A percentile compares a stretch with the other conserved stretches of the same genome.
Conservation (phyloP, 2,888 invertebrate genomes). For the Carterocephalus palaemon region DNA sequence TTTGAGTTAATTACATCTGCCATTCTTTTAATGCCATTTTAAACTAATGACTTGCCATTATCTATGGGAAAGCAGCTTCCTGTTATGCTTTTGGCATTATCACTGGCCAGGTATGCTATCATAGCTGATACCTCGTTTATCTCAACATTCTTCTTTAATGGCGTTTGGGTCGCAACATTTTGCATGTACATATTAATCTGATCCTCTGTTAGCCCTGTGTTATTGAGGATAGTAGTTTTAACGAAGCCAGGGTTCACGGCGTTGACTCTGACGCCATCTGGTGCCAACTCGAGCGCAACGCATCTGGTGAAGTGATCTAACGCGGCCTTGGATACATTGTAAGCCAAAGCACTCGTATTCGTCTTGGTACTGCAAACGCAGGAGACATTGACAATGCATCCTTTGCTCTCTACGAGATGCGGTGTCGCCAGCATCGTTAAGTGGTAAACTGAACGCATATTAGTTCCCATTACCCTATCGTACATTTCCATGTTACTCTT, state of each 20-base stretch:
- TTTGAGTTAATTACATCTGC: no score
- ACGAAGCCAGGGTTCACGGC: slow-evolving; percentile 97
- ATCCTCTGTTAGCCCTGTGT: slow-evolving; percentile 74
- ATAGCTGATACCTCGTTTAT: slow-evolving; percentile 91
- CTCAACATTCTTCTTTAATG: slow-evolving; percentile 89
- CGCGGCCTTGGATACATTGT: slow-evolving; percentile 94
- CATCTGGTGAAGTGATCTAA: slow-evolving; percentile 96
- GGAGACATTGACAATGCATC: slow-evolving; percentile 94
- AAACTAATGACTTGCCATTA: slow-evolving; percentile 53
- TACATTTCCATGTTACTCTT: slow-evolving; percentile 88
- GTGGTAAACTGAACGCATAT: slow-evolving; percentile 88
- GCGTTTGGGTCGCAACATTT: slow-evolving; percentile 84
- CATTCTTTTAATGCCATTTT: no score
- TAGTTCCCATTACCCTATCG: slow-evolving; percentile 91
- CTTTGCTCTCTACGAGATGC: slow-evolving; percentile 86
- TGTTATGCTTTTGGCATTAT: slow-evolving; percentile 91
- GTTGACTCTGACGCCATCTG: slow-evolving; percentile 90
- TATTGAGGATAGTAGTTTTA: slow-evolving; percentile 89
- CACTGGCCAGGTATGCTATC: slow-evolving; percentile 93
- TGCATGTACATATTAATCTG: slow-evolving; percentile 88
- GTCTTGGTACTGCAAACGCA: slow-evolving; percentile 87
- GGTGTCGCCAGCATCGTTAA: slow-evolving; percentile 91
- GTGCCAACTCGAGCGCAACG: slow-evolving; percentile 89
- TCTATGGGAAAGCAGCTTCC: slow-evolving; percentile 79
- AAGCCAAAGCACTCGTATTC: slow-evolving; percentile 87